Evolutionary conservation across 2,888 invertebrate species (phyloP).

Genomic region (Pseudococcus viburni): DNA sequence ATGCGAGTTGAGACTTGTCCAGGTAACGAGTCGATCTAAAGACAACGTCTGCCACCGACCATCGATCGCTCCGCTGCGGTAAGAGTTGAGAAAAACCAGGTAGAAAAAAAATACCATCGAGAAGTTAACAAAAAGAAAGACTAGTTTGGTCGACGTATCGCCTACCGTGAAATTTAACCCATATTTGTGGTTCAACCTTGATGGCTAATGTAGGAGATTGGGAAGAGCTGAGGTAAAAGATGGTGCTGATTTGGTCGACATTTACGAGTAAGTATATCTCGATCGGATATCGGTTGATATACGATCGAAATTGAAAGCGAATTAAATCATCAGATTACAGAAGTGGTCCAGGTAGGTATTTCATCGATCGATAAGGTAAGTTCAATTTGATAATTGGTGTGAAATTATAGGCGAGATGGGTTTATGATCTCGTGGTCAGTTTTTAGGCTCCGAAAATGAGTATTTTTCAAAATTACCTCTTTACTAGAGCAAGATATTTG

Average conservation of each 20-base stretch:
- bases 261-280: not conserved
- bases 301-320: not conserved
- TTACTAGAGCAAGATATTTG: no score
- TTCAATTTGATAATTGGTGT: no score
- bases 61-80: not conserved
- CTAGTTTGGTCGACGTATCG: not conserved
- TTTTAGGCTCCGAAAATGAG: no score
- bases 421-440: no score
- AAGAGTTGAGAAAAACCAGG: not conserved
- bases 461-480: no score
- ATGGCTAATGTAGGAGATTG: not conserved
- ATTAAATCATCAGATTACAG: not conserved
- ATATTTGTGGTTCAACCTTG: slow-evolving; percentile 37
- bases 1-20: slow-evolving; percentile 25
- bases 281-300: not conserved
- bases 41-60: not conserved
- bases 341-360: not conserved
- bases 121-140: slow-evolving; percentile 15
- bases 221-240: not conserved
- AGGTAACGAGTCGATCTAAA: not conserved
- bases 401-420: no score
- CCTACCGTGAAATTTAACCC: slow-evolving; percentile 40
- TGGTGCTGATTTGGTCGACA: not conserved
- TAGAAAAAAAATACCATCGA: not conserved
- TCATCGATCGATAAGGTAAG: no score